phyloP scores from a whole-genome alignment of 2,888 invertebrate genomes.

The Piscicola geometra region DNA sequence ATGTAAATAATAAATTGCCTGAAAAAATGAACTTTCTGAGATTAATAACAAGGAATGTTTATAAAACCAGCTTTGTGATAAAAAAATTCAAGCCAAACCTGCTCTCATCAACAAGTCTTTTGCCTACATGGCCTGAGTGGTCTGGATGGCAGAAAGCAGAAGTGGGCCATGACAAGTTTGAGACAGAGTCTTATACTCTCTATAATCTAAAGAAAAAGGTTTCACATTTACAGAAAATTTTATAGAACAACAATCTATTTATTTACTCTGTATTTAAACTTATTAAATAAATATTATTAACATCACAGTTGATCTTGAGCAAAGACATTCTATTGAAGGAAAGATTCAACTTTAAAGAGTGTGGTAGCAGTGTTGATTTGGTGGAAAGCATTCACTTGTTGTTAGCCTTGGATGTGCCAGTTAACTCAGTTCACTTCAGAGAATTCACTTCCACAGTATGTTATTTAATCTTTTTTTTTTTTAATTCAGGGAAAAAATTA shows the following conservation, averaged over 20 bases:
- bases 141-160: not conserved
- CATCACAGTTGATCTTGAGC: slow-evolving; percentile 3
- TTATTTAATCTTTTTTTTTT: too few species aligned
- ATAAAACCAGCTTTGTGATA: not conserved
- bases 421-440: not conserved
- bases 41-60: not conserved
- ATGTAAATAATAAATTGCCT: not conserved
- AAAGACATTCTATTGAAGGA: slow-evolving; percentile 17
- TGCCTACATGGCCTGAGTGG: slow-evolving; percentile 2
- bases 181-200: not conserved
- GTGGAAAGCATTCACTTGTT: not conserved
- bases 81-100: not conserved
- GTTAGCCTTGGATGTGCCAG: not conserved
- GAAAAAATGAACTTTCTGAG: slow-evolving; percentile 15
- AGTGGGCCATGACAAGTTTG: not conserved
- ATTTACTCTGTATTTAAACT: too few species aligned
- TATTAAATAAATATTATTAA: too few species aligned
- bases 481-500: not conserved
- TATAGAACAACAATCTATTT: not conserved
- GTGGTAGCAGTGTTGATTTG: not conserved
- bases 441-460: not conserved
- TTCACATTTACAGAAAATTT: not conserved
- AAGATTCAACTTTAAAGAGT: not conserved
- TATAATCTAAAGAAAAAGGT: not conserved
- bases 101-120: not conserved